Evolutionary conservation across 2,113 vertebrate genomes (phyloP).

Genomic region (pig (Sus scrofa)): T2T-Sscrofa CM000812.6:108701501-108702000

Average conservation of each 20-base stretch:
- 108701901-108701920: not conserved
- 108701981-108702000: not conserved
- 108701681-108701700: not conserved
- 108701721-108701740: not conserved
- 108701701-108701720: not conserved
- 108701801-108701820: not conserved
- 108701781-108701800: not conserved
- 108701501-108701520: not conserved
- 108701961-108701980: not conserved
- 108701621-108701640: not conserved
- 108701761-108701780: not conserved
- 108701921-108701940: not conserved
- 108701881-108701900: not conserved
- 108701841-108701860: not conserved
- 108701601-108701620: not conserved
- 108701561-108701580: not conserved
- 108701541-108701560: not conserved
- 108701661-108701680: not conserved
- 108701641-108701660: fast-evolving
- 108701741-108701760: not conserved
- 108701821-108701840: not conserved
- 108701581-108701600: not conserved
- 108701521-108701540: not conserved
- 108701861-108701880: not conserved
- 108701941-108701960: not conserved